phyloP scores from a whole-genome alignment of 2,797 vertebrate genomes.

The Hirundo rustica region DNA sequence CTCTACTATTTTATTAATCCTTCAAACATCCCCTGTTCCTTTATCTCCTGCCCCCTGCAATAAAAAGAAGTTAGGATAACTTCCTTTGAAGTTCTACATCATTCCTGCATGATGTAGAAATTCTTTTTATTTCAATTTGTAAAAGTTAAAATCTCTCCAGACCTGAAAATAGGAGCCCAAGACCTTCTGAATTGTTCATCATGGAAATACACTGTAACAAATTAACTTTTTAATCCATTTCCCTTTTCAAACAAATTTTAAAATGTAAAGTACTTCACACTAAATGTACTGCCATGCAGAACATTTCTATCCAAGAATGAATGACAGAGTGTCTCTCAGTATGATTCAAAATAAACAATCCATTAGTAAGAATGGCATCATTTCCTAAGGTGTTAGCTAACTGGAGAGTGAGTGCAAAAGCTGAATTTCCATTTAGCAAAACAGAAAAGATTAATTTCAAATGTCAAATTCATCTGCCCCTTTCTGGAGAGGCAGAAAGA shows the following conservation, averaged over 20 bases:
- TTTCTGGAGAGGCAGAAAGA: not conserved
- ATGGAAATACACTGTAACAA: conserved; percentile 7
- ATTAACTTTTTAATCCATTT: conserved; percentile 23
- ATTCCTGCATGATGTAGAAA: not conserved
- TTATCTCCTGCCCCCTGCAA: not conserved
- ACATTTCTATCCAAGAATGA: not conserved
- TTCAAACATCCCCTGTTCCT: not conserved
- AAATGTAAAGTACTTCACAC: conserved; percentile 22
- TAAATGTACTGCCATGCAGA: not conserved
- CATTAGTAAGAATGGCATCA: not conserved
- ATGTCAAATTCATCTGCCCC: not conserved
- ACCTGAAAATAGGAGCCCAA: not conserved
- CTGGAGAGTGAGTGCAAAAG: not conserved
- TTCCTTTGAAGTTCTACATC: not conserved
- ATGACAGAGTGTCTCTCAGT: not conserved
- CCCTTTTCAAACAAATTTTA: not conserved
- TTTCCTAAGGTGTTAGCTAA: not conserved
- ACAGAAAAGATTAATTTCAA: not conserved
- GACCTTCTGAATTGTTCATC: conserved; percentile 8
- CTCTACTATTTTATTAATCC: not conserved
- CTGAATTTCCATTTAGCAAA: not conserved
- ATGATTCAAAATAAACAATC: conserved; percentile 17
- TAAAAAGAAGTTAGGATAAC: not conserved
- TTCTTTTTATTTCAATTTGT: not conserved
- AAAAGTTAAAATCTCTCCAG: not conserved